Percentiles rank a stretch among this genome's conserved stretches.
phyloP scores from a whole-genome alignment of 2,888 invertebrate genomes.

The Sericinus montela region DNA sequence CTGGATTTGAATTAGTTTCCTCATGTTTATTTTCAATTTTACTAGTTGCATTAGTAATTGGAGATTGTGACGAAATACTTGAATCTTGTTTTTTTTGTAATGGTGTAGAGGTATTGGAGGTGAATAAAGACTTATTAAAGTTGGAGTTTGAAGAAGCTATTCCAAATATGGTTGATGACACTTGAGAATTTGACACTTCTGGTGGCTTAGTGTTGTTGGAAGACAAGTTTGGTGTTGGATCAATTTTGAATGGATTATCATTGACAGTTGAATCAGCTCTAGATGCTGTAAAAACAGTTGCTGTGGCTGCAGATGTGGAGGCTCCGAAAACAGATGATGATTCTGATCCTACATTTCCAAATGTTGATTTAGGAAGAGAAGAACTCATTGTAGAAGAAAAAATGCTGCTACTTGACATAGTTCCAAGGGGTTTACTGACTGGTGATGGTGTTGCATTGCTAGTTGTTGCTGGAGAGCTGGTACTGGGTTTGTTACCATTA shows the following conservation, averaged over 20 bases:
- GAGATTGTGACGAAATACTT: constrained; percentile 22
- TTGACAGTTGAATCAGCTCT: constrained; percentile 50
- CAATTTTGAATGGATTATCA: constrained; percentile 52
- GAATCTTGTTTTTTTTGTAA: constrained; percentile 44
- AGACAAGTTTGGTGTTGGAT: constrained; percentile 37
- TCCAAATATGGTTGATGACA: constrained; percentile 49
- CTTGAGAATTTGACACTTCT: constrained; percentile 34
- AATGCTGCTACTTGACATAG: constrained; percentile 36
- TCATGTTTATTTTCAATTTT: constrained; percentile 21
- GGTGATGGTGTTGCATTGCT: constrained; percentile 42
- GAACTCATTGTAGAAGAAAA: constrained; percentile 39
- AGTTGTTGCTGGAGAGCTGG: constrained; percentile 41
- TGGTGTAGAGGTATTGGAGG: constrained; percentile 35
- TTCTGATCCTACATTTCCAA: constrained; percentile 32
- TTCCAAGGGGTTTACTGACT: constrained; percentile 38
- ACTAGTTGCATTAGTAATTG: background rate
- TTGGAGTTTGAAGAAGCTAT: constrained; percentile 37
- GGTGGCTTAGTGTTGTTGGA: constrained; percentile 30
- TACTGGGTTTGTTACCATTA: constrained; percentile 60
- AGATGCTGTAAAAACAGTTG: constrained; percentile 43
- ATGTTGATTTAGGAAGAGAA: constrained; percentile 36
- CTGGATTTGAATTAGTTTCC: constrained; percentile 30
- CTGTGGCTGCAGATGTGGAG: constrained; percentile 24
- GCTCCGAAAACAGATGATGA: constrained; percentile 33
- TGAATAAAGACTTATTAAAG: constrained; percentile 40